Percentiles rank a stretch among this genome's conserved stretches.
Conservation (phyloP, 1,140 invertebrate species). For the Hirudo medicinalis region DNA sequence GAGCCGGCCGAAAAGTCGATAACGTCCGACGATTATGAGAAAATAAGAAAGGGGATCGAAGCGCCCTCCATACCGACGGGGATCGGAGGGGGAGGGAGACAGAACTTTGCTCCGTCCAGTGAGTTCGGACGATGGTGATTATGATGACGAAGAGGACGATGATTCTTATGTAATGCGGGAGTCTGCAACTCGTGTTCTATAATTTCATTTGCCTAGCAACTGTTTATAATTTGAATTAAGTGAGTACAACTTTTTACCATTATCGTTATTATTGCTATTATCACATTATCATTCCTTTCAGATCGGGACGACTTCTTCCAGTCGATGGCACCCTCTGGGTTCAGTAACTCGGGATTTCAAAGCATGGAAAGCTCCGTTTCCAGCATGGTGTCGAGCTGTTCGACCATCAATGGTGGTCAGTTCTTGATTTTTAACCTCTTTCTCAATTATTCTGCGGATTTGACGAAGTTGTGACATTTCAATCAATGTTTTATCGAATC, state of each 20-base stretch:
- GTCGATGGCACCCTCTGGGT: neutral
- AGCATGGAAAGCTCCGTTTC: neutral
- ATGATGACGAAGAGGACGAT: no score
- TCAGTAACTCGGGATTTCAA: slow-evolving; percentile 2
- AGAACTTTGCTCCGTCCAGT: no score
- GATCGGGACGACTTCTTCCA: neutral
- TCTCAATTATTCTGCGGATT: neutral
- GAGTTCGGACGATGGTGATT: no score
- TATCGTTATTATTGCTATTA: no score
- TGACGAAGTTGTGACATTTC: neutral
- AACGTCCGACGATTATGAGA: no score
- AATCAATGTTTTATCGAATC: no score
- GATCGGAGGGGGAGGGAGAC: no score
- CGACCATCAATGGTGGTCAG: neutral
- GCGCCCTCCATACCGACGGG: no score
- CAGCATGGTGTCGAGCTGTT: neutral
- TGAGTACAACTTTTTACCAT: neutral
- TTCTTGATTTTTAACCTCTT: neutral
- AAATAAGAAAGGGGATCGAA: no score
- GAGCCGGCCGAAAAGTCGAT: no score
- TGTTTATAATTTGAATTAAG: neutral
- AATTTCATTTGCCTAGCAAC: neutral
- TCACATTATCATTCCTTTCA: neutral
- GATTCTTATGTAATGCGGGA: no score
- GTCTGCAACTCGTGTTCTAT: no score